phyloP scores from a whole-genome alignment of 2,888 invertebrate species.

The Aphidius colemani region DNA sequence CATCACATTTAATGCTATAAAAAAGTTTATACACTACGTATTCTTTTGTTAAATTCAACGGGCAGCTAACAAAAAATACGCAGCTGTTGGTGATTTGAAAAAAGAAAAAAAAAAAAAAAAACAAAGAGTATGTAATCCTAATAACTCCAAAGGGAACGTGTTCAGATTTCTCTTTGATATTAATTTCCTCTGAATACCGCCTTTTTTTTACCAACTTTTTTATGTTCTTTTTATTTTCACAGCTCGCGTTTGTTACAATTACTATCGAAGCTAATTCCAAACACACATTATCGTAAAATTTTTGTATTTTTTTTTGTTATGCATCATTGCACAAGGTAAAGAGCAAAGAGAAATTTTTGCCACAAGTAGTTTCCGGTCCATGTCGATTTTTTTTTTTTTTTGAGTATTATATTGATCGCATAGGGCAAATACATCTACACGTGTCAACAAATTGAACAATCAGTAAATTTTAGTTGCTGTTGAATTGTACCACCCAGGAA shows the following conservation, averaged over 20 bases:
- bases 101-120: slow-evolving; percentile 21
- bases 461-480: slow-evolving; percentile 11
- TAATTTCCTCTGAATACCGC: no score
- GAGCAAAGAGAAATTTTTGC: not conserved
- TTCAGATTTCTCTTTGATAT: no score
- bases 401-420: no score
- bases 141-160: slow-evolving; percentile 5
- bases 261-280: no score
- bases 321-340: not conserved
- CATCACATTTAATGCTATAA: no score
- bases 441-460: slow-evolving; percentile 18
- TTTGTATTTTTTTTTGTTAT: not conserved
- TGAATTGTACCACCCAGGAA: slow-evolving; percentile 18
- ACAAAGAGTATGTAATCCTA: slow-evolving; percentile 31
- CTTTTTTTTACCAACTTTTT: no score
- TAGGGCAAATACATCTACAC: not conserved
- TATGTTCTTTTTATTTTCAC: no score
- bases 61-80: slow-evolving; percentile 24
- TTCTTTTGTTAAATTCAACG: slow-evolving; percentile 40
- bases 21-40: slow-evolving; percentile 35
- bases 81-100: slow-evolving; percentile 4
- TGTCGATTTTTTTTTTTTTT: no score
- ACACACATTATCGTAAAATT: no score
- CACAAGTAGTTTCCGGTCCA: not conserved
- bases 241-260: no score